Evolutionary conservation across 2,797 vertebrate genomes (phyloP).

Genomic region (Poliocrania exsul): DNA sequence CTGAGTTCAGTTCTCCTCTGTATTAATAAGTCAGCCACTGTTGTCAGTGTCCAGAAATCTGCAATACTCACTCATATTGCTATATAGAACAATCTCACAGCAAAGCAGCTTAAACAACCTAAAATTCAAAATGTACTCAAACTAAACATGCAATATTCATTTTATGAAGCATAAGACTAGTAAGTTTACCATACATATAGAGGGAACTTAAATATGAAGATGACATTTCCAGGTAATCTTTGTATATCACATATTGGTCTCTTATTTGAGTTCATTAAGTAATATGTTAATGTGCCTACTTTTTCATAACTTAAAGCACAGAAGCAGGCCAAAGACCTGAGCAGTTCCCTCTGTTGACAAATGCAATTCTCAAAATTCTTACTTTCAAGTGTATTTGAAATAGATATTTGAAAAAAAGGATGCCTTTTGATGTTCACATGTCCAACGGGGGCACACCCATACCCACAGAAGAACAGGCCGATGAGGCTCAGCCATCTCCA

Average conservation of each 20-base stretch:
- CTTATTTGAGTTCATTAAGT: constrained; percentile 47
- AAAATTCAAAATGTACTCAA: neutral
- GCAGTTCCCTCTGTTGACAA: constrained; percentile 53
- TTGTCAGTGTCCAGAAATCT: neutral
- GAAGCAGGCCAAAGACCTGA: neutral
- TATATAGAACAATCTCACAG: neutral
- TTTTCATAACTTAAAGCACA: constrained; percentile 11
- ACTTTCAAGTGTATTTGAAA: constrained; percentile 8
- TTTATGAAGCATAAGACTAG: neutral
- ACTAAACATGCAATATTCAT: neutral
- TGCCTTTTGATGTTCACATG: constrained; percentile 28
- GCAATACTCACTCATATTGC: neutral
- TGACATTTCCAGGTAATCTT: neutral
- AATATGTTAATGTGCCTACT: constrained; percentile 21
- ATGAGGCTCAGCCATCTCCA: neutral
- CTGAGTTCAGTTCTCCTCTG: neutral
- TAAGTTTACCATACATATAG: neutral
- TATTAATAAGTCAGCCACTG: neutral
- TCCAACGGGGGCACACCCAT: neutral
- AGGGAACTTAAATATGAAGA: neutral
- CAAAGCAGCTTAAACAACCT: neutral
- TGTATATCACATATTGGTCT: neutral
- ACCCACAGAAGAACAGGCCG: neutral
- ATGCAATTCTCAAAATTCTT: constrained; percentile 52
- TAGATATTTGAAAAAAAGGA: neutral